Evolutionary conservation across 2,113 vertebrate genomes (phyloP).

Genomic region (Gasterosteus aculeatus): DNA sequence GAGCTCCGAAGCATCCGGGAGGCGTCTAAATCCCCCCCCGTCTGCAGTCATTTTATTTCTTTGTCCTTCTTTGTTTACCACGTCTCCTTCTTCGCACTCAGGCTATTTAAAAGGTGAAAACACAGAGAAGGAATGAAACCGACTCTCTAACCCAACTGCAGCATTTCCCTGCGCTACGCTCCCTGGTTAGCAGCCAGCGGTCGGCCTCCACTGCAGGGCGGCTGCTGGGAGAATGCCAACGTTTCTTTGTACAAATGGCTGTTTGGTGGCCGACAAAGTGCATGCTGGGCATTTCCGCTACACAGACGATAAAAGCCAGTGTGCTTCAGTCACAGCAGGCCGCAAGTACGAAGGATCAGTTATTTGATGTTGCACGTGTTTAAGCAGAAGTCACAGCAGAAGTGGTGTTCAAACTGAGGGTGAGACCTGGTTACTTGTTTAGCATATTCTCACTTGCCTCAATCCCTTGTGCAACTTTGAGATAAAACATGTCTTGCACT

Average conservation of each 20-base stretch:
- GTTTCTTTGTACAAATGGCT: neutral
- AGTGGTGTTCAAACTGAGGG: neutral
- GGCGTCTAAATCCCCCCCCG: conserved; percentile 37
- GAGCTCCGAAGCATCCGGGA: conserved; percentile 22
- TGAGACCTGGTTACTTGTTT: neutral
- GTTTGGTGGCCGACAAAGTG: neutral
- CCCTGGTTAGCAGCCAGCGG: conserved; percentile 35
- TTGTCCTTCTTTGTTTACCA: conserved; percentile 33
- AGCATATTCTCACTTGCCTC: neutral
- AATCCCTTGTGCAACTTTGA: too few relatives aligned
- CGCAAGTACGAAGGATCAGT: neutral
- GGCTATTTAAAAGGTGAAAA: conserved; percentile 55
- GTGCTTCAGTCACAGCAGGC: neutral
- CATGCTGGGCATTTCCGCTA: neutral
- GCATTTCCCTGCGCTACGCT: conserved; percentile 30
- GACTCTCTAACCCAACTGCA: conserved; percentile 42
- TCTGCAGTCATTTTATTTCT: conserved; percentile 24
- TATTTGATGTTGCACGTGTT: neutral
- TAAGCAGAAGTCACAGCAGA: neutral
- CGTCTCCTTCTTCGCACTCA: conserved; percentile 13
- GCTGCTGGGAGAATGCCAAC: too few relatives aligned
- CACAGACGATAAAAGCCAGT: neutral
- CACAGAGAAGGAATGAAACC: conserved; percentile 5
- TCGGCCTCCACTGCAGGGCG: conserved; percentile 40
- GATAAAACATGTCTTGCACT: neutral